Conservation (phyloP, 2,113 vertebrate species). For the Corythornis madagascariensis region DNA sequence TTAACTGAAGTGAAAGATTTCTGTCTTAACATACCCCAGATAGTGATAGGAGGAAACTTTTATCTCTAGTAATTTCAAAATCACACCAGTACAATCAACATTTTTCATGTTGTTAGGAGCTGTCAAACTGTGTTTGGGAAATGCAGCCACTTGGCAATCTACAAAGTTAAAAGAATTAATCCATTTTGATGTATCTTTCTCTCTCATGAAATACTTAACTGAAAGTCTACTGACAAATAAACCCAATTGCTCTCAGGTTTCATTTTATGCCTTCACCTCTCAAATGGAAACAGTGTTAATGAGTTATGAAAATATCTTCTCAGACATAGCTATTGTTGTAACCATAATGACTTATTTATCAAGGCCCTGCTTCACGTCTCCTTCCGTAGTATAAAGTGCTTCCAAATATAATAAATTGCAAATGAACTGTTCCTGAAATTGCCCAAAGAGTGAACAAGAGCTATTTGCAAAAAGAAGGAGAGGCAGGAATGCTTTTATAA, state of each 20-base stretch:
- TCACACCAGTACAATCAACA: neutral
- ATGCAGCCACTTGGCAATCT: neutral
- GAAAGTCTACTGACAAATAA: neutral
- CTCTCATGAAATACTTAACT: neutral
- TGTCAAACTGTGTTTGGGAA: neutral
- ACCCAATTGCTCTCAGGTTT: neutral
- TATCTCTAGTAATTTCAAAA: neutral
- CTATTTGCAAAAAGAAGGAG: neutral
- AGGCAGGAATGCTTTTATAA: slow-evolving; percentile 8
- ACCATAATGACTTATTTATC: slow-evolving; percentile 35
- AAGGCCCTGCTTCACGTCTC: neutral
- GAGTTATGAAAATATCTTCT: slow-evolving; percentile 29
- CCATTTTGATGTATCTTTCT: neutral
- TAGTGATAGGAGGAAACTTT: neutral
- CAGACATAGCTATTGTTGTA: neutral
- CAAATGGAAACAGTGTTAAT: neutral
- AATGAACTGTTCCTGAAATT: slow-evolving; percentile 29
- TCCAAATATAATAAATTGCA: slow-evolving; percentile 29
- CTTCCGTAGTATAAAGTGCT: neutral
- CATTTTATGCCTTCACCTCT: neutral
- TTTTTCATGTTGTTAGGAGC: neutral
- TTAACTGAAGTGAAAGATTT: neutral
- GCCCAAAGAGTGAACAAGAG: slow-evolving; percentile 23
- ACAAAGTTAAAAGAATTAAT: neutral
- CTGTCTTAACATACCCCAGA: neutral